Conservation (phyloP, 2,113 vertebrate species). For the Cromileptes altivelis region DNA sequence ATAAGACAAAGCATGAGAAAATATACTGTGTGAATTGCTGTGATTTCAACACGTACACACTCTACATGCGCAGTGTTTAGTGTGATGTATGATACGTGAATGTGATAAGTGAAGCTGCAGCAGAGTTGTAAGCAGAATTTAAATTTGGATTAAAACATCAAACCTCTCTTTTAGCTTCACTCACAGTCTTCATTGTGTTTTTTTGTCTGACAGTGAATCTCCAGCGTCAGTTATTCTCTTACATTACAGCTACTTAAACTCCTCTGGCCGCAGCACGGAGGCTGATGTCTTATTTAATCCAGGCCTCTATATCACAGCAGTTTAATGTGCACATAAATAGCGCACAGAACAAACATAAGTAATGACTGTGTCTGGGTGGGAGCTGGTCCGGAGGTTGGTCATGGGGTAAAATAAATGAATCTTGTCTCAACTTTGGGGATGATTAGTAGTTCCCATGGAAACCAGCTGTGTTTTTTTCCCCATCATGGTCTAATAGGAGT, state of each 20-base stretch:
- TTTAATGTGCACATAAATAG: slow-evolving; percentile 56
- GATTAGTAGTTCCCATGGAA: slow-evolving; percentile 82
- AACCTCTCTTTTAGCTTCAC: neutral
- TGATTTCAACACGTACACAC: neutral
- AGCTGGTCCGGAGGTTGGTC: slow-evolving; percentile 8
- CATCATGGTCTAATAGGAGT: slow-evolving; percentile 44
- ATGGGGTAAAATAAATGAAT: slow-evolving; percentile 37
- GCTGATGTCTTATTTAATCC: slow-evolving; percentile 35
- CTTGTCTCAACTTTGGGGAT: slow-evolving; percentile 41
- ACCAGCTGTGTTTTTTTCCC: slow-evolving; percentile 44
- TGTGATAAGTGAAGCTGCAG: neutral
- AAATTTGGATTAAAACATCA: neutral
- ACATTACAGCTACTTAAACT: slow-evolving; percentile 22
- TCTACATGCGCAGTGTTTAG: neutral
- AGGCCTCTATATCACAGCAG: slow-evolving; percentile 33
- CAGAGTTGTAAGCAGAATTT: neutral
- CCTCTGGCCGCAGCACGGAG: slow-evolving; percentile 1
- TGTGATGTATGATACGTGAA: neutral
- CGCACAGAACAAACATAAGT: slow-evolving; percentile 23
- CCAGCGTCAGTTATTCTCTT: slow-evolving; percentile 22
- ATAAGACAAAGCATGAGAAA: neutral
- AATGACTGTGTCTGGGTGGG: slow-evolving; percentile 34
- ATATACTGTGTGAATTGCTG: neutral
- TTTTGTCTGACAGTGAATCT: neutral
- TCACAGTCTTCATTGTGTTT: neutral